These are phyloP conservation scores for Pygocentrus nattereri DNA, from an alignment of 2,797 vertebrate genomes.

Conservation along the genomic window DNA sequence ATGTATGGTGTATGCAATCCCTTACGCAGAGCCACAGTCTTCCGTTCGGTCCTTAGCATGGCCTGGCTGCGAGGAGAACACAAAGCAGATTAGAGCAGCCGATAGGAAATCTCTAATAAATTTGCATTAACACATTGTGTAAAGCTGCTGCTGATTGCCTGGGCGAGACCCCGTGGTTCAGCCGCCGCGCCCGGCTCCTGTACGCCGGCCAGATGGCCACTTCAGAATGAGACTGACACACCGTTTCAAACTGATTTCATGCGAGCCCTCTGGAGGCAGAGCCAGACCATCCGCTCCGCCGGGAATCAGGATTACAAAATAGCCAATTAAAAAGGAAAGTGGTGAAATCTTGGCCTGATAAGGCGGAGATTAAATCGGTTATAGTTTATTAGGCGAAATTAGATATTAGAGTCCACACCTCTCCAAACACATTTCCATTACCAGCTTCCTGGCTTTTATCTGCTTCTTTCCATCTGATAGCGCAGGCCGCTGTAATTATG, in stretches of 20 bases:
- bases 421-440: constrained; percentile 88
- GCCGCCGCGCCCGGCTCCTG: constrained; percentile 87
- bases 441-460: constrained; percentile 80
- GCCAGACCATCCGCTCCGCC: constrained; percentile 93
- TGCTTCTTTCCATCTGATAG: constrained; percentile 79
- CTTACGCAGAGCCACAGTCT: constrained; percentile 3
- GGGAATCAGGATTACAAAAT: constrained; percentile 99
- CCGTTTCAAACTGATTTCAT: constrained; percentile 99
- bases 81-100: constrained; percentile 78
- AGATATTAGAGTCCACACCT: constrained; percentile 86
- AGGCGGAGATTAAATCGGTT: constrained; percentile 89
- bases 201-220: constrained; percentile 98
- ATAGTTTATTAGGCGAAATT: constrained; percentile 90
- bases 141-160: constrained; percentile 89
- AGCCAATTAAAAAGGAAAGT: constrained; percentile 98
- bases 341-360: constrained; percentile 93
- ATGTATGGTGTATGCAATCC: constrained; percentile 5
- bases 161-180: constrained; percentile 87
- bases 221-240: constrained; percentile 96
- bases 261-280: constrained; percentile 91
- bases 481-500: constrained; percentile 79
- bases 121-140: constrained; percentile 88
- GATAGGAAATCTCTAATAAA: constrained; percentile 86
- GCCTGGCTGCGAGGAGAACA: constrained; percentile 69
- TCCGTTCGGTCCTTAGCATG: constrained; percentile 59